phyloP scores from a whole-genome alignment of 2,797 vertebrate genomes.

The Ptychobarbus kaznakovi region DNA sequence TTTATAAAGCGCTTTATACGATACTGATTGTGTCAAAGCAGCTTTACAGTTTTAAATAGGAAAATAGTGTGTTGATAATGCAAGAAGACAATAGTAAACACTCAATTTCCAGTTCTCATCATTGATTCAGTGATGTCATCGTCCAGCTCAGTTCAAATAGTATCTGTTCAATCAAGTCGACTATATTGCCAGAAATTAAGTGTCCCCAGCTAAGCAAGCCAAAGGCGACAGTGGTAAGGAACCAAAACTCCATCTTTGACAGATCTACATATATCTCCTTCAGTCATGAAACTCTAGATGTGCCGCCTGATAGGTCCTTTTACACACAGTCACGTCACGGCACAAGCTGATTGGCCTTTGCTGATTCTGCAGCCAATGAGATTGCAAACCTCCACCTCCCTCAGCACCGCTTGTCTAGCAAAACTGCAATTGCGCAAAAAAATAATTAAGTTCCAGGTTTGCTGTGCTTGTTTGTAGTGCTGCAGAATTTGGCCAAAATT shows the following conservation, averaged over 20 bases:
- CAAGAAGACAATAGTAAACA: not conserved
- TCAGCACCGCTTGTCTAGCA: not conserved
- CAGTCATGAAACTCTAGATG: conserved; percentile 7
- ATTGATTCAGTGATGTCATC: not conserved
- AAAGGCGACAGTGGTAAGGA: not conserved
- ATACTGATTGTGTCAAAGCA: not conserved
- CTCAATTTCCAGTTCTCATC: not conserved
- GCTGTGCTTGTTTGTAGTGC: not conserved
- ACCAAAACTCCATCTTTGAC: not conserved
- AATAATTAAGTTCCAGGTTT: not conserved
- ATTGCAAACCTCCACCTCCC: not conserved
- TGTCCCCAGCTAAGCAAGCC: not conserved
- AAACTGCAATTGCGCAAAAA: not conserved
- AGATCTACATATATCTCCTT: not conserved
- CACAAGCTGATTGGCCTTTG: not conserved
- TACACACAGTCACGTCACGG: not conserved
- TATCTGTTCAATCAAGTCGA: not conserved
- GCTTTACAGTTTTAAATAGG: not conserved
- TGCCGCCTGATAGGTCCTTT: not conserved
- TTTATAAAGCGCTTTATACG: not conserved
- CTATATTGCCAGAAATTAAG: not conserved
- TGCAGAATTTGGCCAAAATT: not conserved
- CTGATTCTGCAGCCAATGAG: conserved; percentile 3
- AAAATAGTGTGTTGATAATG: not conserved
- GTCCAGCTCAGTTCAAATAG: not conserved